phyloP scores from a whole-genome alignment of 2,888 invertebrate genomes.

The Aplocera efformata region DNA sequence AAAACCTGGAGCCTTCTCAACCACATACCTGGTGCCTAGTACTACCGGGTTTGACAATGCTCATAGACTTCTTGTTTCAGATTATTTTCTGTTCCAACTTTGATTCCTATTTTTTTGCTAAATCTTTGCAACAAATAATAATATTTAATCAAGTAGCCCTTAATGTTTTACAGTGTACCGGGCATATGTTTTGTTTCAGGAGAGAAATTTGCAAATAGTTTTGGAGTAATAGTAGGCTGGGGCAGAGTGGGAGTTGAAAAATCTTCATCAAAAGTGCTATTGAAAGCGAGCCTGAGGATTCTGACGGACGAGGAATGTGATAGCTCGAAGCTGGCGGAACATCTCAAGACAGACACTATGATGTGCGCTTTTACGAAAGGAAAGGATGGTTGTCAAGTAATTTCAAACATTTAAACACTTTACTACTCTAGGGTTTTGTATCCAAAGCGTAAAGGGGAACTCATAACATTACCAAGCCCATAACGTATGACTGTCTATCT shows the following conservation, averaged over 20 bases:
- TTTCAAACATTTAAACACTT: neutral
- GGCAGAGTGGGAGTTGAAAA: conserved; percentile 68
- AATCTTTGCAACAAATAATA: too few species aligned
- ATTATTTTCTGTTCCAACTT: too few species aligned
- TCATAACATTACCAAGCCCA: too few species aligned
- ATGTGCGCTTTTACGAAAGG: conserved; percentile 82
- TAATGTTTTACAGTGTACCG: too few species aligned
- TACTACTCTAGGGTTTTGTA: conserved; percentile 4
- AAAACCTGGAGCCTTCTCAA: too few species aligned
- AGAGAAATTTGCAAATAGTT: conserved; percentile 58
- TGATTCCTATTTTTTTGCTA: too few species aligned
- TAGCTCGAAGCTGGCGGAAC: conserved; percentile 60
- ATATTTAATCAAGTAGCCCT: too few species aligned
- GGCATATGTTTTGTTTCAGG: conserved; percentile 39
- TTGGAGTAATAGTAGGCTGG: conserved; percentile 79
- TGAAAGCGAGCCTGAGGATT: conserved; percentile 69
- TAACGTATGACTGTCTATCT: too few species aligned
- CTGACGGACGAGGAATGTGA: conserved; percentile 62
- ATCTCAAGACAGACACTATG: conserved; percentile 73
- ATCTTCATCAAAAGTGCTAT: conserved; percentile 64
- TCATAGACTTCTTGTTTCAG: too few species aligned
- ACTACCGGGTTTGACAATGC: too few species aligned
- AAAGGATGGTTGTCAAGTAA: conserved; percentile 83
- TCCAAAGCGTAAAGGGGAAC: too few species aligned
- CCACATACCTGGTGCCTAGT: too few species aligned